Evolutionary conservation across 2,113 vertebrate species (phyloP).

Genomic region (Okapia johnstoni): DNA sequence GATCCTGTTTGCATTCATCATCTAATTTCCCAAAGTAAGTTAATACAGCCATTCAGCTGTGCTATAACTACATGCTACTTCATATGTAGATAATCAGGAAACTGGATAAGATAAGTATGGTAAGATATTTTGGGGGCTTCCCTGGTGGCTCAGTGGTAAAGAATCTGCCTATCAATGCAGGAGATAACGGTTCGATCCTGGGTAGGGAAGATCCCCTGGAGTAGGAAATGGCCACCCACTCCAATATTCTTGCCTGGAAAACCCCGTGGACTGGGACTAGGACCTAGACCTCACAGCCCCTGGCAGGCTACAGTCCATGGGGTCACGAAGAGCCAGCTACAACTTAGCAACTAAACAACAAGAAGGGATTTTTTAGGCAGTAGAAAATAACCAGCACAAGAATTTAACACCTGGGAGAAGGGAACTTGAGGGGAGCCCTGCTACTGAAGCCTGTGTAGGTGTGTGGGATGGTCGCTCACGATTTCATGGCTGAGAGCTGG

Average conservation of each 20-base stretch:
- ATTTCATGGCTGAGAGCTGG: background rate
- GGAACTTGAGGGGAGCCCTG: background rate
- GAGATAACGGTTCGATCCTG: background rate
- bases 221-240: background rate
- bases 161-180: background rate
- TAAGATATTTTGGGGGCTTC: background rate
- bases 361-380: background rate
- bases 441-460: background rate
- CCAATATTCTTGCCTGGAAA: background rate
- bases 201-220: background rate
- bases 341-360: background rate
- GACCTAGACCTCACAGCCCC: background rate
- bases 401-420: background rate
- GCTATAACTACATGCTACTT: background rate
- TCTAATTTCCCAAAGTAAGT: conserved; percentile 9
- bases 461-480: background rate
- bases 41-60: background rate
- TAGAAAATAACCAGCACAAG: background rate
- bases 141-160: background rate
- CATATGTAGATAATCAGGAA: background rate
- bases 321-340: background rate
- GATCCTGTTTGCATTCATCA: background rate
- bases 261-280: background rate
- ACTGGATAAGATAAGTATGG: background rate
- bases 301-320: background rate